Evolutionary conservation across 92 coral and sea anemone species (phyloP).

Genomic region (Siderastrea radians): DNA sequence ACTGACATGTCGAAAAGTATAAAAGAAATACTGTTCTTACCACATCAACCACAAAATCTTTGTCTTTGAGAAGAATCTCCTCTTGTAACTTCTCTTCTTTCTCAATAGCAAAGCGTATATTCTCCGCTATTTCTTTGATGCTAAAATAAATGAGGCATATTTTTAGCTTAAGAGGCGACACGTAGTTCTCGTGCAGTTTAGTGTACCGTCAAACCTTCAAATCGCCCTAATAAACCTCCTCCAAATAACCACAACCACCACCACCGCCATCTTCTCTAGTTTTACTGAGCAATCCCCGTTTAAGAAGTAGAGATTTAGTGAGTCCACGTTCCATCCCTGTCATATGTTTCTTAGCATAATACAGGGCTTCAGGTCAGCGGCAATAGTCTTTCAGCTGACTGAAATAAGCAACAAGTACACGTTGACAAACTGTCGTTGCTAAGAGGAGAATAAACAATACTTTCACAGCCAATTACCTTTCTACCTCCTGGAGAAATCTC

Average conservation of each 20-base stretch:
- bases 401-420: too few species aligned
- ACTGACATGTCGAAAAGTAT: not conserved
- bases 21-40: slow-evolving; percentile 59
- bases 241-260: too few species aligned
- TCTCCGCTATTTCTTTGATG: slow-evolving; percentile 89
- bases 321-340: too few species aligned
- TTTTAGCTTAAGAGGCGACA: not conserved
- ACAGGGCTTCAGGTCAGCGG: too few species aligned
- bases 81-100: slow-evolving; percentile 92
- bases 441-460: not conserved
- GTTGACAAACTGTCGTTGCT: too few species aligned
- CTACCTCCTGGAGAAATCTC: slow-evolving; percentile 92
- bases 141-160: slow-evolving; percentile 32
- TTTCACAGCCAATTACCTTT: slow-evolving; percentile 65
- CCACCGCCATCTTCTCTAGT: too few species aligned
- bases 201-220: too few species aligned
- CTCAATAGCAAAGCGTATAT: slow-evolving; percentile 88
- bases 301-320: too few species aligned
- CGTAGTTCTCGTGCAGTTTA: not conserved
- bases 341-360: too few species aligned
- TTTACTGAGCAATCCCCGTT: too few species aligned
- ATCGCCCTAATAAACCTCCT: too few species aligned
- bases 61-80: slow-evolving; percentile 90
- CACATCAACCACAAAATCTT: slow-evolving; percentile 91
- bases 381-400: too few species aligned